Evolutionary conservation across 2,888 invertebrate species (phyloP), one percentile per base, ranked within the genome.

Genomic region (Erebia aethiops): DNA sequence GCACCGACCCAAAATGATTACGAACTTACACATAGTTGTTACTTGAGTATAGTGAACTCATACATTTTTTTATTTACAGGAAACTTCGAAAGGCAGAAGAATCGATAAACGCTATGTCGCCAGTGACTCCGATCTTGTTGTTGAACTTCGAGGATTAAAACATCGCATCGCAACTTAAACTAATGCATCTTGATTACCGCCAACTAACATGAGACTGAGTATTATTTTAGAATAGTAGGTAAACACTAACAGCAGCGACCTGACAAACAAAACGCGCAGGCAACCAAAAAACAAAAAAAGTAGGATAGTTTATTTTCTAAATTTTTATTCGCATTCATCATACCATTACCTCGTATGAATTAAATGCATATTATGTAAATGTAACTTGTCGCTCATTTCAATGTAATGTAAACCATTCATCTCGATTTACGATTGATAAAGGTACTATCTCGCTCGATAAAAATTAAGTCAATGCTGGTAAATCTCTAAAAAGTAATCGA

Each of bases 91-190:
- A 74, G 79, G 80, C 51, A 84, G 91, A 76, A 90, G 94, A 78
- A 94, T 95, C 82, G 94, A 95, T 78, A 96, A 96, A 81, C 93
- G 95, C 71, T 95, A 95, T 82, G 94, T 95, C 62, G 93, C 95
- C 1, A 94, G 93, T 74, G 95, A 96, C 83, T 94, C 95, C 69
- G 95, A 94, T 78, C 89, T 96, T 69, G 95, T 95, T 5, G 89
- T 94, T 58, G 95, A 96, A 85, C 92, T 96, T 67, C 94, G 95
- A 77, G 95, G 95, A 68, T 90, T 96, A 69, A 96, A 95, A 86
- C 95, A 95, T 82, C 91, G 91, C 81, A 93, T 93, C 76, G 86
- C 92, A 65, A 94, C 95, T 83, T 95, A 95, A 94, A 84, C 80
- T 77, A 76, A 82, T 77, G 79, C 80, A 79, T 79, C 84, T 67